Conservation (phyloP, 2,888 invertebrate species). For the Andrena chrysosceles region DNA sequence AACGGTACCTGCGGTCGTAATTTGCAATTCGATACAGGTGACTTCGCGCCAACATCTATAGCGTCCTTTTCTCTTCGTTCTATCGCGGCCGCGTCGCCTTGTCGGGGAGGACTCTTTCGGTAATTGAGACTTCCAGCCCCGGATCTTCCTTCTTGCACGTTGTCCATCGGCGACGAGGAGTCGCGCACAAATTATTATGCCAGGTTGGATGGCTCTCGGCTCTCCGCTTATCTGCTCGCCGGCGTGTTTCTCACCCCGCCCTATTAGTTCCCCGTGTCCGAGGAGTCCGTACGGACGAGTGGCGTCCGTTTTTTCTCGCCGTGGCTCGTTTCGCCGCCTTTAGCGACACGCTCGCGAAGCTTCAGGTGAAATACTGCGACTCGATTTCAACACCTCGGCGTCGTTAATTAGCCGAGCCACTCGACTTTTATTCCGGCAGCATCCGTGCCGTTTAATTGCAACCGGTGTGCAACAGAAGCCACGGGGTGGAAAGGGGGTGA, state of each 20-base stretch:
- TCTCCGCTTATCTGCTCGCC: conserved; percentile 78
- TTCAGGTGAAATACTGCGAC: conserved; percentile 81
- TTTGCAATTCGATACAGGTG: conserved; percentile 52
- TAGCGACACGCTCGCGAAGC: conserved; percentile 46
- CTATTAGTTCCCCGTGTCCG: conserved; percentile 81
- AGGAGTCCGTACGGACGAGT: conserved; percentile 72
- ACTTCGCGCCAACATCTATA: background rate
- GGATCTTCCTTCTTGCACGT: conserved; percentile 25
- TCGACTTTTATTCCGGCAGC: conserved; percentile 71
- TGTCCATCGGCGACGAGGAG: conserved; percentile 30
- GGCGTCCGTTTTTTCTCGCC: conserved; percentile 40
- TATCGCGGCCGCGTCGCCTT: too few species aligned
- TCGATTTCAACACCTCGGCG: conserved; percentile 81
- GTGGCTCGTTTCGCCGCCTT: conserved; percentile 39
- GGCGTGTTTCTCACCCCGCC: conserved; percentile 82
- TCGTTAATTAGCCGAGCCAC: conserved; percentile 80
- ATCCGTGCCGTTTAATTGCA: conserved; percentile 71
- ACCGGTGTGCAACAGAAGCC: conserved; percentile 36
- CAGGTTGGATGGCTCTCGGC: conserved; percentile 63
- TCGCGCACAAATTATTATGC: conserved; percentile 80
- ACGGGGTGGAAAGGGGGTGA: conserved; percentile 1
- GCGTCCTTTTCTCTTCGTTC: background rate
- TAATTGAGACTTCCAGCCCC: conserved; percentile 72
- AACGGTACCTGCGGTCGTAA: conserved; percentile 27
- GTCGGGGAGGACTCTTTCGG: conserved; percentile 4